These are phyloP conservation scores for Heliconius hewitsoni DNA, from an alignment of 1,140 invertebrate genomes.

Conservation along the genomic window DNA sequence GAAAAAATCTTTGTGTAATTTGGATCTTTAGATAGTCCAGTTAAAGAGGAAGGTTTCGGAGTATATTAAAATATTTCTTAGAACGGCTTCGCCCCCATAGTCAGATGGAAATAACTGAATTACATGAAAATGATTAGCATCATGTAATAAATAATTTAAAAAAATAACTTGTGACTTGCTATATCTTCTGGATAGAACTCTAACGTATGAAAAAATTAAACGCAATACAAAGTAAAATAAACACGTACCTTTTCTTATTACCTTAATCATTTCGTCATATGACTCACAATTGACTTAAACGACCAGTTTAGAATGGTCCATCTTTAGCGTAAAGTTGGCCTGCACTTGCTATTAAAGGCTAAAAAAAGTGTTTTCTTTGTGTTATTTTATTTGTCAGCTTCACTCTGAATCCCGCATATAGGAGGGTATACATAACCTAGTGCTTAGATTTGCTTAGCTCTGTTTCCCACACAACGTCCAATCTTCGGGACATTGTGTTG, in stretches of 20 bases:
- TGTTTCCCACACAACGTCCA: background rate
- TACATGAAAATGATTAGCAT: too few relatives aligned
- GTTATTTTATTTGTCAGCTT: background rate
- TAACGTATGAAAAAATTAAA: background rate
- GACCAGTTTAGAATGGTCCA: background rate
- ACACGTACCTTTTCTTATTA: background rate
- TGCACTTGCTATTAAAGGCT: too few relatives aligned
- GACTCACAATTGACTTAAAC: constrained; percentile 3
- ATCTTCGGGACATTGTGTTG: background rate
- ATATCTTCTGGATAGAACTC: background rate
- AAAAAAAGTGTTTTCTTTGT: background rate
- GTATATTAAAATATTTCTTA: too few relatives aligned
- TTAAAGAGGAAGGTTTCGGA: too few relatives aligned
- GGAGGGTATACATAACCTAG: background rate
- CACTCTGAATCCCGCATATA: background rate
- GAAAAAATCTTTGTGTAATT: too few relatives aligned
- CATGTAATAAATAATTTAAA: too few relatives aligned
- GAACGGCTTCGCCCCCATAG: too few relatives aligned
- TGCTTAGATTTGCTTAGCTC: background rate
- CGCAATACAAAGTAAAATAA: constrained; percentile 5
- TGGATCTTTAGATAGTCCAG: too few relatives aligned
- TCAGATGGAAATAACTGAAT: too few relatives aligned
- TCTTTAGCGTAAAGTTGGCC: background rate
- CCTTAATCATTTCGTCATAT: constrained; percentile 9
- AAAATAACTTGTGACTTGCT: too few relatives aligned